Evolutionary conservation across 2,888 invertebrate species (phyloP).

Genomic region (Acrobasis consociella): DNA sequence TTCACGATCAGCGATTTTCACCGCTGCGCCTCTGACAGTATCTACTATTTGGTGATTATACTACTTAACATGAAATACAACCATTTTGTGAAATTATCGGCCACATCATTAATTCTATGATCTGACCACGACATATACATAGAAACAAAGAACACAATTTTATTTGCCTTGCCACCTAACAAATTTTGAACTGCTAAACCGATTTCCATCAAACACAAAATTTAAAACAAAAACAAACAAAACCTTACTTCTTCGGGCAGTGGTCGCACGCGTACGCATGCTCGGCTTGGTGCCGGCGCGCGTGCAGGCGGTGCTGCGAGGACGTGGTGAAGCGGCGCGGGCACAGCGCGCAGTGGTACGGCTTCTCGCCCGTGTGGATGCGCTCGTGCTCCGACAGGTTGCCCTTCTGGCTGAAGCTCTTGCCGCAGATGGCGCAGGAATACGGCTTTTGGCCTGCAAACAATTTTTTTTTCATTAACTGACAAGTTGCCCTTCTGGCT

Average conservation of each 20-base stretch:
- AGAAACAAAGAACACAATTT: too few relatives aligned
- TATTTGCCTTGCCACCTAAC: too few relatives aligned
- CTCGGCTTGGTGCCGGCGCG: constrained; percentile 70
- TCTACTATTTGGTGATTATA: too few relatives aligned
- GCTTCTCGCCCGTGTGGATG: constrained; percentile 90
- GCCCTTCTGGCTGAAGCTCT: constrained; percentile 89
- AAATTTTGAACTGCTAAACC: too few relatives aligned
- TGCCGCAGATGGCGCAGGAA: constrained; percentile 86
- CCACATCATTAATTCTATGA: too few relatives aligned
- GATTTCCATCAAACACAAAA: background rate
- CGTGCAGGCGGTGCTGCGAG: constrained; percentile 87
- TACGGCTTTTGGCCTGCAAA: constrained; percentile 84
- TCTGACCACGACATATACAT: too few relatives aligned
- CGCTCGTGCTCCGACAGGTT: constrained; percentile 90
- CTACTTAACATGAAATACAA: too few relatives aligned
- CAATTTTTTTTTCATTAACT: too few relatives aligned
- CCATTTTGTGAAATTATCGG: too few relatives aligned
- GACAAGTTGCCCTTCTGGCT: constrained; percentile 90
- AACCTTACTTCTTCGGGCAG: constrained; percentile 48
- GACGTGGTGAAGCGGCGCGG: constrained; percentile 88
- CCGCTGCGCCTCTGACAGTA: too few relatives aligned
- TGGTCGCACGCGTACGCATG: constrained; percentile 76
- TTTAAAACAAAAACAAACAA: too few relatives aligned
- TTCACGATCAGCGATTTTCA: too few relatives aligned
- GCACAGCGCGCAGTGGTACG: constrained; percentile 87